Conservation (phyloP, 1,140 invertebrate species). For the Tetranychus urticae region DNA sequence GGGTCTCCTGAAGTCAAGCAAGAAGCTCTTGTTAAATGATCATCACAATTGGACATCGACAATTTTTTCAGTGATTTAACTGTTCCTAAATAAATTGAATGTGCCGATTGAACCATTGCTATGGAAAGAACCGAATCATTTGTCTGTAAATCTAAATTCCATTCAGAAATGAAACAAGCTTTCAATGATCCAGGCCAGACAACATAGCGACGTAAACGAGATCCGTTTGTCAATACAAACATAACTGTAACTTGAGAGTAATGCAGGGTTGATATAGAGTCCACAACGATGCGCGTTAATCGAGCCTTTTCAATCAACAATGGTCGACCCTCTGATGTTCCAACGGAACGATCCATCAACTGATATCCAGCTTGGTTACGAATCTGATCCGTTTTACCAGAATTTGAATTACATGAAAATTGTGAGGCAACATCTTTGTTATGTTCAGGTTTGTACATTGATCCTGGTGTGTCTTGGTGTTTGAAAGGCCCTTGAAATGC, state of each 20-base stretch:
- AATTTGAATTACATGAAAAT: slow-evolving; percentile 23
- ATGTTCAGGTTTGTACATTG: slow-evolving; percentile 40
- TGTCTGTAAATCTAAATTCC: slow-evolving; percentile 29
- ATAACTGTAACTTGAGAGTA: slow-evolving; percentile 34
- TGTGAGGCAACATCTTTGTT: slow-evolving; percentile 28
- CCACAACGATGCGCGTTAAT: slow-evolving; percentile 24
- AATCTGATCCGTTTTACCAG: neutral
- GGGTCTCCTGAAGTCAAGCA: slow-evolving; percentile 70
- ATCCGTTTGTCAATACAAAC: slow-evolving; percentile 48
- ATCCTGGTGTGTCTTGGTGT: slow-evolving; percentile 43
- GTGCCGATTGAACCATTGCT: slow-evolving; percentile 52
- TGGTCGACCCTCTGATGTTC: slow-evolving; percentile 39
- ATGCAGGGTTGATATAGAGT: slow-evolving; percentile 19
- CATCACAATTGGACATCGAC: slow-evolving; percentile 44
- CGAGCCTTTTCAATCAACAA: slow-evolving; percentile 19
- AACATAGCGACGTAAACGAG: slow-evolving; percentile 53
- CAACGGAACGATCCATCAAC: slow-evolving; percentile 62
- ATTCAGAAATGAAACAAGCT: slow-evolving; percentile 61
- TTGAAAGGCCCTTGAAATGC: slow-evolving; percentile 73
- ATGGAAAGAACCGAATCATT: slow-evolving; percentile 35
- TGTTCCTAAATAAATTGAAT: slow-evolving; percentile 58
- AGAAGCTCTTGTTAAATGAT: slow-evolving; percentile 33
- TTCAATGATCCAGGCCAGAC: slow-evolving; percentile 37
- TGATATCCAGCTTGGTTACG: slow-evolving; percentile 32
- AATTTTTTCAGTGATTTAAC: slow-evolving; percentile 39